phyloP scores from a whole-genome alignment of 1,140 invertebrate genomes.

The Cotesia glomerata region DNA sequence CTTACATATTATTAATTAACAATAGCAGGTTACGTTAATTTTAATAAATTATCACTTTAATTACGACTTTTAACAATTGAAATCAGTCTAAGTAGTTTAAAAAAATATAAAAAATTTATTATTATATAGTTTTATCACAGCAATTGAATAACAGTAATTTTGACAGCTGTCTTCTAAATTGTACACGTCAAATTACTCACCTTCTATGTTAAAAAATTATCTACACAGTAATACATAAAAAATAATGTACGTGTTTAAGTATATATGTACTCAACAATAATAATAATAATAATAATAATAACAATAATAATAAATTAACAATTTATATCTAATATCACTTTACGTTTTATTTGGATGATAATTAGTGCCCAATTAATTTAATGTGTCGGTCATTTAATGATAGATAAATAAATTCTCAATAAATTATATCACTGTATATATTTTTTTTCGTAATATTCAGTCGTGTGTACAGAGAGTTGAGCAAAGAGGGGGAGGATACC shows the following conservation, averaged over 20 bases:
- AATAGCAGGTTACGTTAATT: no score
- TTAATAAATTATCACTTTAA: no score
- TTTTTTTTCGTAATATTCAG: neutral
- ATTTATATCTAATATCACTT: no score
- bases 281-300: no score
- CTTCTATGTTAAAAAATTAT: neutral
- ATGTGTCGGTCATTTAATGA: neutral
- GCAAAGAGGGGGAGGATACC: neutral
- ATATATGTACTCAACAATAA: no score
- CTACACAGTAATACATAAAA: neutral
- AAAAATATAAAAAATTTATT: neutral
- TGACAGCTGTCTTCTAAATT: constrained; percentile 26
- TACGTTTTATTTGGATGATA: no score
- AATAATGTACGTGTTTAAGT: neutral
- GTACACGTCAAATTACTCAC: constrained; percentile 22
- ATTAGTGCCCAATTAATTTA: neutral
- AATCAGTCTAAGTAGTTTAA: neutral
- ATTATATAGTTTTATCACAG: neutral
- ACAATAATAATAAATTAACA: no score
- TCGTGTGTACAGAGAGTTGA: neutral
- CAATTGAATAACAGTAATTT: neutral
- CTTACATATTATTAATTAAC: no score
- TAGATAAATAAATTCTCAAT: neutral
- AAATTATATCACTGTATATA: neutral
- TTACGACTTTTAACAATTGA: neutral